A percentile compares a stretch with the other conserved stretches of the same genome.
Evolutionary conservation across 2,797 vertebrate species (phyloP).

Genomic region (Rhynchonycteris naso): DNA sequence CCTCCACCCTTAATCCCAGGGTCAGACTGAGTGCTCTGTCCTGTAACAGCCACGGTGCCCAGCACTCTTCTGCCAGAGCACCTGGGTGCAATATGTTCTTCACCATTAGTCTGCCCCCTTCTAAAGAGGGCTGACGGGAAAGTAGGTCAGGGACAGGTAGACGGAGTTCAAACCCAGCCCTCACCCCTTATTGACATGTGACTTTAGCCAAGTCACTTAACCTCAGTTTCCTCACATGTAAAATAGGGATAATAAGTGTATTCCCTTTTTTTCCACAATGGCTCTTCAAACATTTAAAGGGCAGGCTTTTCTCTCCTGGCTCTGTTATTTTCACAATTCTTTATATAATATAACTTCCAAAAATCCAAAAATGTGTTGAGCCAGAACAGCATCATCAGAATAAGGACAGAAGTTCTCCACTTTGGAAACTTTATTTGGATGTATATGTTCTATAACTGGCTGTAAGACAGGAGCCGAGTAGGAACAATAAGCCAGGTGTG

Average conservation of each 20-base stretch:
- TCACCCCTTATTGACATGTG: background rate
- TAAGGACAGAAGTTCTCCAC: background rate
- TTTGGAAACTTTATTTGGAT: background rate
- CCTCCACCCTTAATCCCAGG: fast-evolving
- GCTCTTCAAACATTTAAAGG: background rate
- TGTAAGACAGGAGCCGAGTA: no score
- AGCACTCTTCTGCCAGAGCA: background rate
- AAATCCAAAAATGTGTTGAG: background rate
- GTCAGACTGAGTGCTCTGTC: background rate
- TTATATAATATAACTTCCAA: background rate
- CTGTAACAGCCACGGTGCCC: background rate
- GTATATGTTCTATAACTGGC: background rate
- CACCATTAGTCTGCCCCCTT: background rate
- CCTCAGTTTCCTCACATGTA: background rate
- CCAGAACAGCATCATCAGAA: background rate
- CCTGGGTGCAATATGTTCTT: no score
- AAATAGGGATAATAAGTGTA: background rate
- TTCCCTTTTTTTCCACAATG: background rate
- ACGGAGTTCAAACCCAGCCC: background rate
- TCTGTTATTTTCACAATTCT: background rate
- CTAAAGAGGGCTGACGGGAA: background rate
- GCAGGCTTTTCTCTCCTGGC: background rate
- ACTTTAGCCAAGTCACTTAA: background rate
- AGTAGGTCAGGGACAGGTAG: background rate
- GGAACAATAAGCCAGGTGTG: no score